Percentiles rank a stretch among this genome's conserved stretches.
Conservation (phyloP, 2,888 invertebrate genomes). For the Drosophila parthenogenetica region DNA sequence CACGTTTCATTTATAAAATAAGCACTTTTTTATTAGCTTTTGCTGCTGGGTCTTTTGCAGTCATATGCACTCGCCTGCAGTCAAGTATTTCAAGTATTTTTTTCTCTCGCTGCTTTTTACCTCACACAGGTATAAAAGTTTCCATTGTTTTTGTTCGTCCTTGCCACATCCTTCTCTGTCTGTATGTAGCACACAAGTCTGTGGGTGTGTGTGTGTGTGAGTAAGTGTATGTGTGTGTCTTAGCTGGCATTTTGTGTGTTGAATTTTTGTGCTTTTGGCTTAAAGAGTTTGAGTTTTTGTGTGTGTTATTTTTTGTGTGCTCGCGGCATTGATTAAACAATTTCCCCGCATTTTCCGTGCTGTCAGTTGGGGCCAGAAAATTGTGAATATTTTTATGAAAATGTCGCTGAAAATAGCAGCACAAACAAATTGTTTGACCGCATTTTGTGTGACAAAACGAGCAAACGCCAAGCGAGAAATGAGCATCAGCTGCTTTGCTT, state of each 20-base stretch:
- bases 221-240: conserved; percentile 34
- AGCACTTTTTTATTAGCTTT: neutral
- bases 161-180: conserved; percentile 40
- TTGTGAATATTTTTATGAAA: conserved; percentile 16
- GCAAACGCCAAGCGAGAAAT: conserved; percentile 56
- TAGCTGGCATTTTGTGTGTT: conserved; percentile 36
- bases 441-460: conserved; percentile 62
- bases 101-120: conserved; percentile 10
- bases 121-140: conserved; percentile 49
- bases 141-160: conserved; percentile 52
- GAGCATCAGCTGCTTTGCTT: conserved; percentile 73
- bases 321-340: conserved; percentile 71
- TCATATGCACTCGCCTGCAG: neutral
- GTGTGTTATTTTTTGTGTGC: neutral
- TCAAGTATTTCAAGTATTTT: conserved; percentile 1
- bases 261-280: conserved; percentile 25
- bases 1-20: too few species aligned
- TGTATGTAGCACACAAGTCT: conserved; percentile 13
- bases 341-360: conserved; percentile 35
- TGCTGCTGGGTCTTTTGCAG: neutral
- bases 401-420: conserved; percentile 62
- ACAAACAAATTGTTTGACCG: conserved; percentile 77
- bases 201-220: conserved; percentile 22
- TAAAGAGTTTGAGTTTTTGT: conserved; percentile 60
- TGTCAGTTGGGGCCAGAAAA: conserved; percentile 17